Base-by-base conservation (phyloP, 2,113 vertebrate genomes). In the Dromiciops gliroides region DNA sequence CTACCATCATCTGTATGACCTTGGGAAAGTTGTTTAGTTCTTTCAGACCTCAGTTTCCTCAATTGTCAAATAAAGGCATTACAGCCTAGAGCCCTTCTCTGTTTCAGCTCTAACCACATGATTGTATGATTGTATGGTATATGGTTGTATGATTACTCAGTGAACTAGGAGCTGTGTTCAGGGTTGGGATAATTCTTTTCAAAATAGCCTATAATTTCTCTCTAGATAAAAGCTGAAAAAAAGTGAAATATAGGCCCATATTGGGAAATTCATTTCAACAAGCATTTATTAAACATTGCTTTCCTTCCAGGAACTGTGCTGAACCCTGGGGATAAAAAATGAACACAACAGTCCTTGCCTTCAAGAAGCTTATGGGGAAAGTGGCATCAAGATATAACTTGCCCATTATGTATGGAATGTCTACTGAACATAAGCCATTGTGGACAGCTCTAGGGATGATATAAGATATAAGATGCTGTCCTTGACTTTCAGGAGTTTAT, bases 181-280 rank as follows among this genome's bases (percentile, higher is more conserved):
- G 89, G 44, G 22, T 7, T 50, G 83, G 94, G 89, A 48, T 44
- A 60, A 48, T 60, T 51, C 8, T 56, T 50, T 95, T 31, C 48
- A 56, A 83, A 92, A 47, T 12, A 83, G 25, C 75, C 89, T 51
- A 89, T 5, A 1, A 52, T 67, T 60, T 92, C 44, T 48, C 51
- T 89, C 60, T 92, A 67, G 31, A 16, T 67, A 92, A 95, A 94
- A 56, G 92, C 53, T 52, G 3, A 44, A 88, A 93, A 51, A 94
- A 67, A n/a, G n/a, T 67, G 60, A 89, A 95, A 95, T 44, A 91
- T 16, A 91, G 11, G 28, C 53, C 1, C 2, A 88, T 31, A 90
- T 6, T 49, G 8, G 94, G 48, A 95, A 93, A 67, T 37, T 49
- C 50, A 92, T 28, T 89, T 53, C 28, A 92, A 25, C 88, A 19